A percentile compares a stretch with the other conserved stretches of the same genome.
phyloP scores from a whole-genome alignment of 2,888 invertebrate species.

The Brenthis ino region DNA sequence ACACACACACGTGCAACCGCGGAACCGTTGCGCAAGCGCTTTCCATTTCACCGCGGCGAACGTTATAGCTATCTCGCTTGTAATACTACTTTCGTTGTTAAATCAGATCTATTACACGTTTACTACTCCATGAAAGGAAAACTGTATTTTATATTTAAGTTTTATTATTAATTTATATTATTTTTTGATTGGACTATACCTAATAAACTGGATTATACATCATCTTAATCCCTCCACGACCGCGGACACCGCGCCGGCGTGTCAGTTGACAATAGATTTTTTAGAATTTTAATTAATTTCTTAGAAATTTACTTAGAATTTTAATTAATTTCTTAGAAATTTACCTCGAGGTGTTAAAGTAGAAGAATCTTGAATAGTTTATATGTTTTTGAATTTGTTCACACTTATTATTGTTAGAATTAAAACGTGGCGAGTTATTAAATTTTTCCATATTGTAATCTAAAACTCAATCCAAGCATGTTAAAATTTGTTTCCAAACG shows the following conservation, averaged over 20 bases:
- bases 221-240: too few species aligned
- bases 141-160: not conserved
- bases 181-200: too few species aligned
- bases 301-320: too few species aligned
- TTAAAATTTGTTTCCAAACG: constrained; percentile 12
- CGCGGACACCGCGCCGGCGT: too few species aligned
- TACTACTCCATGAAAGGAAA: not conserved
- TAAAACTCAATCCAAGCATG: not conserved
- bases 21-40: constrained; percentile 73
- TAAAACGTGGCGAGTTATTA: not conserved
- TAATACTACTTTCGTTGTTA: constrained; percentile 40
- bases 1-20: constrained; percentile 40
- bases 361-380: too few species aligned
- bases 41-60: constrained; percentile 70
- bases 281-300: too few species aligned
- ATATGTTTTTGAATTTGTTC: too few species aligned
- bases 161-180: not conserved
- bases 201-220: too few species aligned
- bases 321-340: too few species aligned
- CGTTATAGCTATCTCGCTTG: constrained; percentile 37
- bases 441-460: not conserved
- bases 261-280: too few species aligned
- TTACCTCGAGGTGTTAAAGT: too few species aligned
- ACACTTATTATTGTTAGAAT: too few species aligned
- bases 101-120: constrained; percentile 25